Evolutionary conservation across 2,797 vertebrate genomes (phyloP).

Genomic region (Takifugu ocellatus): DNA sequence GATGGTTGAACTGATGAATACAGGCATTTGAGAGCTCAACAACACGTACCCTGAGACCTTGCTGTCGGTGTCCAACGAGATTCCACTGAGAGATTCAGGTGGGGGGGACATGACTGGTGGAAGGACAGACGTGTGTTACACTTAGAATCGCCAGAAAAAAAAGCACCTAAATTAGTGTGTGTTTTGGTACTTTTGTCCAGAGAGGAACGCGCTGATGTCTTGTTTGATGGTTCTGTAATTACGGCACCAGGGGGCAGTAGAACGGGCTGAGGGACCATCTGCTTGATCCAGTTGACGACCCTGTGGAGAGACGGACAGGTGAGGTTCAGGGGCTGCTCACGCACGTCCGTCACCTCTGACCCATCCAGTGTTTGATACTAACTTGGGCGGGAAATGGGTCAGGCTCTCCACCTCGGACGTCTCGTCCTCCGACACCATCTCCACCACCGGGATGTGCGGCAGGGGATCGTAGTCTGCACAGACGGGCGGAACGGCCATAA

Average conservation of each 20-base stretch:
- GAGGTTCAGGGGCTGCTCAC: background rate
- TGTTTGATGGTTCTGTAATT: slow-evolving; percentile 29
- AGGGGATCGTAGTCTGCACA: slow-evolving; percentile 69
- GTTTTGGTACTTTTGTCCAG: slow-evolving; percentile 69
- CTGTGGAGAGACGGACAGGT: slow-evolving; percentile 37
- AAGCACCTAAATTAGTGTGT: background rate
- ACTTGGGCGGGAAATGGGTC: slow-evolving; percentile 62
- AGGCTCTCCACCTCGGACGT: slow-evolving; percentile 14
- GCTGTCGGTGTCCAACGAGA: slow-evolving; percentile 69
- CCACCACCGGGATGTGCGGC: slow-evolving; percentile 76
- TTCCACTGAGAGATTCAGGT: slow-evolving; percentile 73
- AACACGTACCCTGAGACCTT: slow-evolving; percentile 61
- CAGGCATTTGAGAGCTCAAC: too few relatives aligned
- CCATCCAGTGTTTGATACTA: slow-evolving; percentile 16
- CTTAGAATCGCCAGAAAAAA: too few relatives aligned
- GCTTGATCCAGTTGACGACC: slow-evolving; percentile 73
- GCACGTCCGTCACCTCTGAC: too few relatives aligned
- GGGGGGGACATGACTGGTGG: slow-evolving; percentile 70
- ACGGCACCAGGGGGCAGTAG: slow-evolving; percentile 55
- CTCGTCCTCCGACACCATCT: slow-evolving; percentile 74
- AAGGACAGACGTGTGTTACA: background rate
- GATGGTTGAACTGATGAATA: too few relatives aligned
- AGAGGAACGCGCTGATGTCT: slow-evolving; percentile 45
- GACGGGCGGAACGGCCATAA: background rate
- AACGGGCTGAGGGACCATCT: slow-evolving; percentile 68